Evolutionary conservation across 2,113 vertebrate species (phyloP).

Genomic region (Spea bombifrons): DNA sequence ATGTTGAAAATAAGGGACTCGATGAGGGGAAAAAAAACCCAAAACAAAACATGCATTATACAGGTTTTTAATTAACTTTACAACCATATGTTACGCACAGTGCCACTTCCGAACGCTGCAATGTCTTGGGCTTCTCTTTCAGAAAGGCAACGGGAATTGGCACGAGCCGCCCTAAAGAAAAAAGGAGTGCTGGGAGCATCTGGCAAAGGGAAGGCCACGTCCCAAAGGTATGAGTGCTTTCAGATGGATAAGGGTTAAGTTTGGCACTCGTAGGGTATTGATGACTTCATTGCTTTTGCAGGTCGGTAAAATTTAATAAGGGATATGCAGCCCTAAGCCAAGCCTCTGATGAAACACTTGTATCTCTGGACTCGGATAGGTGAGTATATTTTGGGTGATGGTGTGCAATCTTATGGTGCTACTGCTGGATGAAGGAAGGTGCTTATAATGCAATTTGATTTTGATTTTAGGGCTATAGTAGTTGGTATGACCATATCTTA

Average conservation of each 20-base stretch:
- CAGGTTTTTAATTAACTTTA: no score
- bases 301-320: slow-evolving; percentile 87
- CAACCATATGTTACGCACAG: no score
- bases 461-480: no score
- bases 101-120: no score
- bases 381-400: slow-evolving; percentile 52
- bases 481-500: no score
- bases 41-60: no score
- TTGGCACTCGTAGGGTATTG: not conserved
- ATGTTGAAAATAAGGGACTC: no score
- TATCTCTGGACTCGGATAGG: slow-evolving; percentile 91
- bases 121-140: not conserved
- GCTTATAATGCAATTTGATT: no score
- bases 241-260: not conserved
- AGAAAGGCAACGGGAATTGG: slow-evolving; percentile 89
- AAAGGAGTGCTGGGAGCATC: slow-evolving; percentile 75
- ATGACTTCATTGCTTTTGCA: slow-evolving; percentile 38
- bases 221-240: slow-evolving; percentile 71
- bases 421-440: no score
- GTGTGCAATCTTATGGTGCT: no score
- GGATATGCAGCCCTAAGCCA: slow-evolving; percentile 88
- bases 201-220: slow-evolving; percentile 63
- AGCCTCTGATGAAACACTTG: slow-evolving; percentile 79
- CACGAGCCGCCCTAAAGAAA: slow-evolving; percentile 79
- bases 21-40: no score